phyloP scores from a whole-genome alignment of 2,888 invertebrate species.

The Didymodactylos carnosus region DNA sequence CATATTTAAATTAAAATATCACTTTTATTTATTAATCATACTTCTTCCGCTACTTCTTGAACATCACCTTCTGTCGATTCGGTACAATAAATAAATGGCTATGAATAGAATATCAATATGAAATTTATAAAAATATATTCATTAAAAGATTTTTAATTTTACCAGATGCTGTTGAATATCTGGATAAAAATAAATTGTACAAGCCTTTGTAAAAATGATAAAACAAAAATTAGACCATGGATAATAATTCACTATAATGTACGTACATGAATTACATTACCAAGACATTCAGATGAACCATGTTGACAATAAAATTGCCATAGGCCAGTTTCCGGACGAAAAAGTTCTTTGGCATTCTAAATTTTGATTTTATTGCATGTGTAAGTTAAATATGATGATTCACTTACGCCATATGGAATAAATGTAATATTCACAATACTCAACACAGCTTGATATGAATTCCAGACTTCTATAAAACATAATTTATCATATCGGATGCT shows the following conservation, averaged over 20 bases:
- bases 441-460: conserved; percentile 20
- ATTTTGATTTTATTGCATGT: background rate
- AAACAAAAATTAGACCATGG: background rate
- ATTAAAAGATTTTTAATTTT: background rate
- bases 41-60: conserved; percentile 15
- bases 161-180: conserved; percentile 14
- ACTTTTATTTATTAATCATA: conserved; percentile 20
- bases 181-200: conserved; percentile 23
- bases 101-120: background rate
- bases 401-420: conserved; percentile 32
- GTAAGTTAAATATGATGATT: conserved; percentile 17
- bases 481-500: too few species aligned
- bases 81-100: conserved; percentile 26
- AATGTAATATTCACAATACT: conserved; percentile 26
- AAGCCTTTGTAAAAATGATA: conserved; percentile 17
- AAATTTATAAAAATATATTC: background rate
- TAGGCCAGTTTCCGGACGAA: conserved; percentile 5
- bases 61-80: conserved; percentile 18
- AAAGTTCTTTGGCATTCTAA: background rate
- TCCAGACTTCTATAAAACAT: too few species aligned
- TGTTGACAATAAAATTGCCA: conserved; percentile 29
- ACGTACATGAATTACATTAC: conserved; percentile 25
- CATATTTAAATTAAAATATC: too few species aligned
- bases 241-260: background rate
- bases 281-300: conserved; percentile 28